Evolutionary conservation across 2,888 invertebrate genomes (phyloP).

Genomic region (Pandemis corylana): DNA sequence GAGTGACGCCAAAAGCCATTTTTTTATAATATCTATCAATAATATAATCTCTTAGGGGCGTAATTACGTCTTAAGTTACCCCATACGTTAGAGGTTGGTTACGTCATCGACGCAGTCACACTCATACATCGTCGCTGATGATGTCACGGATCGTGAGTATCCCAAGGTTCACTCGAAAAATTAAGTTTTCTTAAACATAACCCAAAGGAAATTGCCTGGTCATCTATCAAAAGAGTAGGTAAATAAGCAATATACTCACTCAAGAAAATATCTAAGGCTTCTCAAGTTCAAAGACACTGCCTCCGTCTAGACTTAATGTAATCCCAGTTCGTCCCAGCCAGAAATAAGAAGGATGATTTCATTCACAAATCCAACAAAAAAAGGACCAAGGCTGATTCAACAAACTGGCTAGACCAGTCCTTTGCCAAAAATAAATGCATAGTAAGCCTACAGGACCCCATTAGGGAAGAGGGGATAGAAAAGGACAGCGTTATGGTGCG

Average conservation of each 20-base stretch:
- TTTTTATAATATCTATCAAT: too few species aligned
- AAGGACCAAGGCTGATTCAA: conserved; percentile 19
- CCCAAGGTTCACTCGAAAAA: too few species aligned
- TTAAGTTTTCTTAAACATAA: too few species aligned
- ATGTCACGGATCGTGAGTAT: too few species aligned
- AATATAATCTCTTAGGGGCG: too few species aligned
- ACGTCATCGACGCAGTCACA: too few species aligned
- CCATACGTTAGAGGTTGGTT: too few species aligned
- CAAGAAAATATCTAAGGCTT: neutral
- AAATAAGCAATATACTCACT: neutral
- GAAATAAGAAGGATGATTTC: neutral
- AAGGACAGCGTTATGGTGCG: conserved; percentile 50
- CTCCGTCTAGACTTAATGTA: conserved; percentile 4
- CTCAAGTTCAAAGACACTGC: conserved; percentile 9
- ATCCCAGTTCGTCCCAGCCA: conserved; percentile 1
- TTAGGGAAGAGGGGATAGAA: conserved; percentile 44
- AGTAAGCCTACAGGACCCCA: conserved; percentile 18
- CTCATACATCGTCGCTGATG: too few species aligned
- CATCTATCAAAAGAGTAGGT: too few species aligned
- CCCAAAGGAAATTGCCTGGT: too few species aligned
- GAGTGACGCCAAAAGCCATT: too few species aligned
- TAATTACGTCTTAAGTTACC: too few species aligned
- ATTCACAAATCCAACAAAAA: neutral
- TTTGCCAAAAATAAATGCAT: conserved; percentile 41
- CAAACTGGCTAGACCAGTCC: conserved; percentile 20